phyloP scores from a whole-genome alignment of 2,797 vertebrate genomes.

The Melanotaenia pygmaea region DNA sequence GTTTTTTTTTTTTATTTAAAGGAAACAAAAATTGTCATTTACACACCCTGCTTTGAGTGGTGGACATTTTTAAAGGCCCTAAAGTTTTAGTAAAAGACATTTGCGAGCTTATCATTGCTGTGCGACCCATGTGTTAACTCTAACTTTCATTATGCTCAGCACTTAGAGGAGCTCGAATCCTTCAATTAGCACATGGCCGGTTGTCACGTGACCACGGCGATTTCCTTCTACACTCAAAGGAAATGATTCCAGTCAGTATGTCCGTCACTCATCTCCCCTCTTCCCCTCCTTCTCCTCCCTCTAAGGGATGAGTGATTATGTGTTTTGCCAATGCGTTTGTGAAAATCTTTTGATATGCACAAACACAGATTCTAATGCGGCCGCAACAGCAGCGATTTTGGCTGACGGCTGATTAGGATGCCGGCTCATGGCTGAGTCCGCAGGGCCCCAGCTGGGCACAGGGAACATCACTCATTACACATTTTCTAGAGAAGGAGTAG shows the following conservation, averaged over 20 bases:
- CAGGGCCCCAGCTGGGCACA: constrained; percentile 83
- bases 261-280: constrained; percentile 19
- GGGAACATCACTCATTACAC: constrained; percentile 86
- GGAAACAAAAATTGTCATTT: background rate
- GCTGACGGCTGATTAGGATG: constrained; percentile 86
- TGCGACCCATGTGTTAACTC: background rate
- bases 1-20: background rate
- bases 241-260: constrained; percentile 49
- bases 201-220: constrained; percentile 33
- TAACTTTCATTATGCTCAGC: background rate
- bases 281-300: constrained; percentile 27
- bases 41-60: background rate
- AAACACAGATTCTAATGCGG: constrained; percentile 80
- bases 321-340: constrained; percentile 82
- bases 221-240: constrained; percentile 50
- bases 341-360: constrained; percentile 83
- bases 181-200: background rate
- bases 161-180: background rate
- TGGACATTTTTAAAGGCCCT: background rate
- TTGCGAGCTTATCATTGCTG: background rate
- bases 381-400: constrained; percentile 65
- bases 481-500: constrained; percentile 65
- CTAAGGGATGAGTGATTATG: constrained; percentile 78
- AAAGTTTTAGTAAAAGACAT: background rate
- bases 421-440: constrained; percentile 82